A percentile compares a stretch with the other conserved stretches of the same genome.
phyloP scores from a whole-genome alignment of 2,888 invertebrate genomes.

The Megalurothrips usitatus region DNA sequence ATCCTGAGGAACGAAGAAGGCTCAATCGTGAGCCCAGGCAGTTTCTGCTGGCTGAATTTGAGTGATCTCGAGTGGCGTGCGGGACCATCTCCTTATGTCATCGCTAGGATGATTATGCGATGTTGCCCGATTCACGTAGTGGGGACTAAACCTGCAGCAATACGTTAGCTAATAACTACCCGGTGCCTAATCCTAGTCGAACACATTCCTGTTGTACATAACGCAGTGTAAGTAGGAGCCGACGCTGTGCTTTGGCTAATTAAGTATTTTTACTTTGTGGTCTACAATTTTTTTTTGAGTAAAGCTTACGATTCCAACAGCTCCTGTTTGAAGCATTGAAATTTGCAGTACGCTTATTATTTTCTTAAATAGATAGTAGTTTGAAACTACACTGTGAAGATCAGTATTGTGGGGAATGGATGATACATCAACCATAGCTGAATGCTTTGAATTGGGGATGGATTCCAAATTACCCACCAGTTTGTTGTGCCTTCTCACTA shows the following conservation, averaged over 20 bases:
- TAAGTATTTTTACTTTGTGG: not conserved
- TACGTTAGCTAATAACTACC: not conserved
- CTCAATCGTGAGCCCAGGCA: not conserved
- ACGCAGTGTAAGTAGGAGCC: not conserved
- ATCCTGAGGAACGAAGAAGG: too few species aligned
- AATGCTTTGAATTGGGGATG: not conserved
- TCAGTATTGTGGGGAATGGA: not conserved
- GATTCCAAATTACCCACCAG: not conserved
- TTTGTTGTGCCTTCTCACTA: not conserved
- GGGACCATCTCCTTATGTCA: not conserved
- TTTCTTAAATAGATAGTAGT: not conserved
- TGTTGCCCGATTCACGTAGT: not conserved
- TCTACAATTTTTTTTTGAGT: not conserved
- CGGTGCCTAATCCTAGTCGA: not conserved
- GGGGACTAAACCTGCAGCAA: not conserved
- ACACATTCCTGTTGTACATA: not conserved
- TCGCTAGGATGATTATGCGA: not conserved
- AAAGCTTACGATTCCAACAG: not conserved
- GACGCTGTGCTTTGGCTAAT: slow-evolving; percentile 12
- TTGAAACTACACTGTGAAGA: not conserved
- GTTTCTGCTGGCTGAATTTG: not conserved
- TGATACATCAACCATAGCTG: not conserved
- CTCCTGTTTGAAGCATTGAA: too few species aligned
- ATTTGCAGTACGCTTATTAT: not conserved
- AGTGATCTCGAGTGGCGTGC: not conserved